Percentiles rank a stretch among this genome's conserved stretches.
Evolutionary conservation across 2,113 vertebrate species (phyloP).

Genomic region (Passer montanus): DNA sequence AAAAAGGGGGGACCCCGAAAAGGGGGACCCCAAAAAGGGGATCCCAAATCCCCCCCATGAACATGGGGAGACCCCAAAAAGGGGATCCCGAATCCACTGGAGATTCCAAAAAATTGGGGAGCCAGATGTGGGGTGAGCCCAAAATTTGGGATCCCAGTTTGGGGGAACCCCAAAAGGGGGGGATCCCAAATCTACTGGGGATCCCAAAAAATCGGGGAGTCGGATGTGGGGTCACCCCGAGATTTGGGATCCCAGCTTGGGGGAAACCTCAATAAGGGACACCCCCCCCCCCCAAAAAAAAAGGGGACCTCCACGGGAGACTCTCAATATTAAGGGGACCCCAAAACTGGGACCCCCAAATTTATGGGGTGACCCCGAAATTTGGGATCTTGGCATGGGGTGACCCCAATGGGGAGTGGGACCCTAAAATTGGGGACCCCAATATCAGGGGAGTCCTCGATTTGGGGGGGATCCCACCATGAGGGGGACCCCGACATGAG

Average conservation of each 20-base stretch:
- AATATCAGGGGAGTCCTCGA: background rate
- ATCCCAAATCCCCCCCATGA: no score
- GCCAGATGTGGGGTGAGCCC: background rate
- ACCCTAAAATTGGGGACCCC: background rate
- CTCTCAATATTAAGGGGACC: background rate
- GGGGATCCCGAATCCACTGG: no score
- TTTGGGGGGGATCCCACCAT: background rate
- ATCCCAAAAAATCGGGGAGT: background rate
- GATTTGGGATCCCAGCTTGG: background rate
- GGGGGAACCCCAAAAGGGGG: background rate
- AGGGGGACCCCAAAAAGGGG: no score
- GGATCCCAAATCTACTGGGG: background rate
- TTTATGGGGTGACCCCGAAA: background rate
- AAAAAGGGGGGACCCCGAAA: background rate
- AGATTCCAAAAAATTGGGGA: background rate
- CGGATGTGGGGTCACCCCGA: fast-evolving
- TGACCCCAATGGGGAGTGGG: background rate
- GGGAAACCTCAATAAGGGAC: no score
- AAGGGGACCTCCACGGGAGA: no score
- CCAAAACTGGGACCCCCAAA: background rate
- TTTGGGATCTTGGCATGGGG: no score
- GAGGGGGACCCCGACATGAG: background rate
- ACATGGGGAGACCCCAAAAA: background rate
- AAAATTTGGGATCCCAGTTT: background rate
- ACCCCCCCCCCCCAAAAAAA: background rate